A percentile compares a stretch with the other conserved stretches of the same genome.
phyloP scores from a whole-genome alignment of 2,888 invertebrate species.

The Spodoptera picta region DNA sequence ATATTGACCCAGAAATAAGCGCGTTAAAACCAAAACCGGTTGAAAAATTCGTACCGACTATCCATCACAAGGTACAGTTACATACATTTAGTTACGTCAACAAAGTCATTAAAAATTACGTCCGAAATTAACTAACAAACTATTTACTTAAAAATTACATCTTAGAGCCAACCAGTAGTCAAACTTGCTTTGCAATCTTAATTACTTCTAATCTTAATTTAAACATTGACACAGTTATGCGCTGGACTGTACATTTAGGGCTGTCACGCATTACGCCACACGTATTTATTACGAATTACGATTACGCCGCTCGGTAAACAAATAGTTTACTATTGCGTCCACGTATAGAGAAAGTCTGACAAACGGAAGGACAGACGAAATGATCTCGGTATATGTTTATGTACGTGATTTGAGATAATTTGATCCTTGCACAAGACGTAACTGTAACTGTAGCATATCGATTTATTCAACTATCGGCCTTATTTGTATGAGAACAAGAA shows the following conservation, averaged over 20 bases:
- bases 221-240: conserved; percentile 76
- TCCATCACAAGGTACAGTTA: conserved; percentile 26
- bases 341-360: conserved; percentile 82
- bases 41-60: conserved; percentile 10
- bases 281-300: conserved; percentile 46
- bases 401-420: conserved; percentile 75
- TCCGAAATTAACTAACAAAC: conserved; percentile 14
- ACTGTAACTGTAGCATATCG: conserved; percentile 39
- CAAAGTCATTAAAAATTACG: conserved; percentile 32
- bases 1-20: conserved; percentile 17
- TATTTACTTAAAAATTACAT: conserved; percentile 36
- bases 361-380: conserved; percentile 75
- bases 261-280: conserved; percentile 52
- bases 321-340: conserved; percentile 69
- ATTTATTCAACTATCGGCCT: conserved; percentile 51
- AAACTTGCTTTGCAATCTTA: conserved; percentile 52
- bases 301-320: conserved; percentile 33
- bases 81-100: conserved; percentile 38
- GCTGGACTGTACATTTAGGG: conserved; percentile 66
- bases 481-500: conserved; percentile 47
- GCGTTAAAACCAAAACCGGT: not conserved
- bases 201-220: conserved; percentile 65
- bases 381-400: conserved; percentile 61
- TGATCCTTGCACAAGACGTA: conserved; percentile 69
- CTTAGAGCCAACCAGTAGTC: conserved; percentile 4